Base-by-base conservation (phyloP, 1,140 invertebrate genomes). In the Pachypsylla venusta region DNA sequence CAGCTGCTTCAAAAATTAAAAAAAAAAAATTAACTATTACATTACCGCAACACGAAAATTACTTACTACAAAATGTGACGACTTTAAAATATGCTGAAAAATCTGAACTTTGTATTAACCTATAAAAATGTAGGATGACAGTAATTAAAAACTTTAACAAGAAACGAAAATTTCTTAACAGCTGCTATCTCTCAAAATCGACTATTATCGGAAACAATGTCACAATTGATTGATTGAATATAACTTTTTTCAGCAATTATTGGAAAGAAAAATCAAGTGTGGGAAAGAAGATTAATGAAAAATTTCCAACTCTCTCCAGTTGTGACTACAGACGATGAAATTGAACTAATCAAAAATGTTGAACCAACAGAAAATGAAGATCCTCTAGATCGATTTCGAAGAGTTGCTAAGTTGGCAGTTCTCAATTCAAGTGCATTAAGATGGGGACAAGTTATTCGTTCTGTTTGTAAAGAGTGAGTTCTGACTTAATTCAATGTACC, bases 261-360 rank as follows among this genome's bases (percentile, higher is more conserved):
- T 14, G 85, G 82, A 0, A 84, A 83, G 65, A 83, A 82, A 59
- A 85, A 84, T 74, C 83, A 83, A 66, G 73, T 87, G 0, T 88
- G 87, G 84, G 87, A 91, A 66, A 75, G 88, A 25, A 75, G 84
- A 0, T 71, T 91, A 26, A 87, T 91, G 82, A 87, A 87, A 69
- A 86, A 88, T 67, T 91, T 91, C 73, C 85, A 88, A 66, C 83
- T 91, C 25, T 78, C 83, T 0, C 81, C 85, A 0, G 77, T 86
- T 7, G 73, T 77, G 28, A 67, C 74, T 1, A 73, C 80, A 1
- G 79, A 80, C 60, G 77, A 78, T 24, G 74, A 77, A 10, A 70
- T 67, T 25, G 63, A 71, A 28, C 65, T 64, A 63, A 67, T 76
- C 53, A 69, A 68, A 30, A 71, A 72, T 35, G 42, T 48, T 4